Percentiles rank a stretch among this genome's conserved stretches.
Conservation (phyloP, 1,140 invertebrate species). For the Drosophila leontia region DNA sequence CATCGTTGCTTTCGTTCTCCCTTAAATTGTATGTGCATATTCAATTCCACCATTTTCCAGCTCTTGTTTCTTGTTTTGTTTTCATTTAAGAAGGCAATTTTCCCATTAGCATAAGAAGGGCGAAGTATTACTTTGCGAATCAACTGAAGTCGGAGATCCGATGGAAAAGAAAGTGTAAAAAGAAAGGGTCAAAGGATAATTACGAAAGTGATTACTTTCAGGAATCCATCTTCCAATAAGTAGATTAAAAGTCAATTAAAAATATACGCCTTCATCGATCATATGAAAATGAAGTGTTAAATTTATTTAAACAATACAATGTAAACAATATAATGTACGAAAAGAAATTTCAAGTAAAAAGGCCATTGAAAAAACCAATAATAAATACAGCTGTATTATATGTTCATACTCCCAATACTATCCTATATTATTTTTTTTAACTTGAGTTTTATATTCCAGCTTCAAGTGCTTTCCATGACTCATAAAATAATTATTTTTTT, state of each 20-base stretch:
- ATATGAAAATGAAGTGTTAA: background rate
- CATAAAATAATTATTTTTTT: conserved; percentile 9
- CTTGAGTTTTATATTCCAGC: background rate
- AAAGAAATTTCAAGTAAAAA: too few species aligned
- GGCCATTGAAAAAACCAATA: background rate
- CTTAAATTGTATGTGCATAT: conserved; percentile 46
- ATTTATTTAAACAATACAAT: too few species aligned
- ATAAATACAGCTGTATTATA: fast-evolving
- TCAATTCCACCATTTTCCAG: conserved; percentile 23
- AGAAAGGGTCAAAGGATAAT: background rate
- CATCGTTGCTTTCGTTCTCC: background rate
- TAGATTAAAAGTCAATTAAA: conserved; percentile 3
- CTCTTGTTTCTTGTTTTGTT: conserved; percentile 14
- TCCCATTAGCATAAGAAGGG: conserved; percentile 56
- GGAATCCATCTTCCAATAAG: conserved; percentile 7
- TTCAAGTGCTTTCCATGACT: background rate
- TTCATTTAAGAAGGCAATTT: conserved; percentile 63
- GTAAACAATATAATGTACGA: too few species aligned
- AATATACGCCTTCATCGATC: background rate
- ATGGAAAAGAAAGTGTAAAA: conserved; percentile 2
- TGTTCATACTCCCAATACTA: too few species aligned
- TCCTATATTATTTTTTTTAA: background rate
- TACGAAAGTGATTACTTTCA: conserved; percentile 15
- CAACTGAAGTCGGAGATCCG: background rate
- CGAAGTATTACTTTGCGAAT: conserved; percentile 51